Percentiles rank a stretch among this genome's conserved stretches.
Evolutionary conservation across 2,113 vertebrate genomes (phyloP).

Genomic region (Pluvialis apricaria): DNA sequence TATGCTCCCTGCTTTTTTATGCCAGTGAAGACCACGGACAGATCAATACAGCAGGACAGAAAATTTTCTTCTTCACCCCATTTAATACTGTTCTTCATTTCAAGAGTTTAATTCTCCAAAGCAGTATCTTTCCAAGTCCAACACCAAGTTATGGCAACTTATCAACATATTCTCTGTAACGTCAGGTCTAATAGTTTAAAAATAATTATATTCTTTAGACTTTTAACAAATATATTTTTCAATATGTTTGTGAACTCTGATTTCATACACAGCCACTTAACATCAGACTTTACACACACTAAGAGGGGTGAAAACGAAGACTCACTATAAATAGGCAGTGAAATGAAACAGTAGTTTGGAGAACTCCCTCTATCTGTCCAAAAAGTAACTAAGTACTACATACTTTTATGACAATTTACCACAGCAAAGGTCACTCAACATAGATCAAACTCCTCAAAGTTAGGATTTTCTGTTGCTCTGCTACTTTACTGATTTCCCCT

Average conservation of each 20-base stretch:
- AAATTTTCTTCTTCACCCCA: background rate
- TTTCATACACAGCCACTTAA: background rate
- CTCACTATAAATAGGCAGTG: background rate
- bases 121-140: background rate
- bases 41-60: background rate
- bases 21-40: background rate
- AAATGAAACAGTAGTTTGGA: background rate
- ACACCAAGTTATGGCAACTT: background rate
- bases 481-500: background rate
- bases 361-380: background rate
- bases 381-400: background rate
- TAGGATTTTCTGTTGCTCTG: background rate
- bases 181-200: background rate
- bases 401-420: background rate
- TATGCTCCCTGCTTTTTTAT: slow-evolving; percentile 4
- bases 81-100: background rate
- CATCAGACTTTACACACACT: rapidly evolving
- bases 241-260: background rate
- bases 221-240: background rate
- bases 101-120: background rate
- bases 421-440: background rate
- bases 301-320: background rate
- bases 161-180: background rate
- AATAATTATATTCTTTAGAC: background rate
- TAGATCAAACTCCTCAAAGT: background rate